Base-by-base conservation (phyloP, 2,888 invertebrate genomes). In the Drosophila bunnanda region DNA sequence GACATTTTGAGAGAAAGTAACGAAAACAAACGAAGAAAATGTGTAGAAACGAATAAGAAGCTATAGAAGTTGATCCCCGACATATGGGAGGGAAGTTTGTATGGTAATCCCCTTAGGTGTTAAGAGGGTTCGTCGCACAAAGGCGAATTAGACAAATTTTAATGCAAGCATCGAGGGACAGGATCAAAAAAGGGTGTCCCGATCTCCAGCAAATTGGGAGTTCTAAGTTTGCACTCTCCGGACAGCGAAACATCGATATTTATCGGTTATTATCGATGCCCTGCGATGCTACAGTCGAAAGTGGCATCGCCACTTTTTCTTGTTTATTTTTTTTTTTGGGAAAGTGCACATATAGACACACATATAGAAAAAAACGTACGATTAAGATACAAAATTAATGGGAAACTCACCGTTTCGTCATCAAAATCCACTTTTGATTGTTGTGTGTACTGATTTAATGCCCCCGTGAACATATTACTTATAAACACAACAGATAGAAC, bases 71-170 rank as follows among this genome's bases (percentile, higher is more conserved):
- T 38, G 54, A 41, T 65, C 67, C 65, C 38, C 17, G 20, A 43
- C 41, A 60, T 17, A 56, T 17, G 22, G 28, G 17, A 28, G 38
- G 12, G 32, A 22, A 50, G 30, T 43, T 46, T 57, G 52, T 50
- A 61, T 71, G 41, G 38, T 70, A 70, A 61, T 50, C 72, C 38
- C 25, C 46, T 25, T 70, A 72, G 41, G 13, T 22, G n/a, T 58
- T 53, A 73, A 73, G 73, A 39, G 71, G 62, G 43, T 70, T 54
- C 44, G 53, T 54, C 44, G 53, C 43, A 28, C 22, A 44, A 17
- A 20, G 30, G 30, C 64, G 64, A 39, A 65, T 53, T 72, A 65
- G 57, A 56, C 17, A 52, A 72, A 73, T 72, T 72, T 73, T 73
- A 65, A 73, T 28, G 50, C 71, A 38, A 52, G 44, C 52, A 54